These are phyloP conservation scores for Temnothorax rugatulus DNA, from an alignment of 2,888 invertebrate species.

Conservation along the genomic window DNA sequence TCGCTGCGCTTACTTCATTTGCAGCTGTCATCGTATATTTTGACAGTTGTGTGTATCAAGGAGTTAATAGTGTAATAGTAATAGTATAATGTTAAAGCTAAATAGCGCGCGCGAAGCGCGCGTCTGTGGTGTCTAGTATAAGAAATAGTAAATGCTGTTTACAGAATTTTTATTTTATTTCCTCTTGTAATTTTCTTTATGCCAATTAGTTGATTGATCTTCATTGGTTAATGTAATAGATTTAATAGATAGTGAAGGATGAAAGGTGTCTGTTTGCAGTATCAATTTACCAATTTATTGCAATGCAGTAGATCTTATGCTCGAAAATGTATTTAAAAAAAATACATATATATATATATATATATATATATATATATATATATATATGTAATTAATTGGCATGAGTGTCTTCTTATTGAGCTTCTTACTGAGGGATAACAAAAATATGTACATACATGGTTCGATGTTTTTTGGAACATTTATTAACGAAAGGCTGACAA, in stretches of 20 bases:
- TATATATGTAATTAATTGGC: not conserved
- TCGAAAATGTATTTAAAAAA: not conserved
- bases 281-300: not conserved
- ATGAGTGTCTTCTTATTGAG: not conserved
- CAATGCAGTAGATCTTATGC: not conserved
- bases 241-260: not conserved
- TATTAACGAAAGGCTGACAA: conserved; percentile 23
- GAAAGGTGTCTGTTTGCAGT: not conserved
- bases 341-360: not conserved
- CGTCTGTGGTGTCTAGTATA: too few species aligned
- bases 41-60: too few species aligned
- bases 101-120: too few species aligned
- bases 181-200: not conserved
- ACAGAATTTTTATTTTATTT: conserved; percentile 1
- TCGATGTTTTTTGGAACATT: not conserved
- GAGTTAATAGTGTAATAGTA: too few species aligned
- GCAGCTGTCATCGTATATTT: too few species aligned
- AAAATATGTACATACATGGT: not conserved
- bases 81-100: too few species aligned
- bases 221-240: not conserved
- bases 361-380: too few species aligned
- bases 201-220: not conserved
- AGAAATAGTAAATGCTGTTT: not conserved
- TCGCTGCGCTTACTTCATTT: too few species aligned
- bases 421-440: not conserved